Evolutionary conservation across 2,888 invertebrate genomes (phyloP), one percentile per base, ranked within the genome.

Genomic region (Pristionchus fissidentatus): DNA sequence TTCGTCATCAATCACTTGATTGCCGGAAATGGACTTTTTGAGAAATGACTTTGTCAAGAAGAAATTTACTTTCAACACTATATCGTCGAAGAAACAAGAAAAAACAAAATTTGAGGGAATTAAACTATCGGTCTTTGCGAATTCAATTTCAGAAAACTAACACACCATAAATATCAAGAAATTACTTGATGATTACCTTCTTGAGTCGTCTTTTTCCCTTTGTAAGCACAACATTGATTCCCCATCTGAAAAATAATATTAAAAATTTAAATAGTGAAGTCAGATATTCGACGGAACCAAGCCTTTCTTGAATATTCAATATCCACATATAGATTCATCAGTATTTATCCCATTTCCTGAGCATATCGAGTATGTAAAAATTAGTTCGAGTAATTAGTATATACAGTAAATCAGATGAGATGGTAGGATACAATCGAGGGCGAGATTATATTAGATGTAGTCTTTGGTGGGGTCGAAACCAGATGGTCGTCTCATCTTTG

Each of bases 391-490:
- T 77, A 19, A 49, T 49, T 49, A 41, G 75, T 77, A 77, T 77
- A 49, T 77, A 77, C 75, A 77, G 49, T 8, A 15, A 35, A 77
- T 77, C 32, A 77, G 49, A n/a, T n/a, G n/a, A n/a, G n/a, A 43
- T 43, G 70, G 41, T 70, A 70, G 41, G 43, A 43, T 43, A 60
- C 4, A 41, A 26, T 41, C 70, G 8, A 7, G 38, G n/a, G 43
- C 8, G 35, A 15, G 10, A 70, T n/a, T n/a, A 15, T 19, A 10
- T 70, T 70, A 70, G 13, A 83, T 41, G 38, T 35, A 70, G 52
- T 83, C 83, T 29, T 46, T 83, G 26, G 32, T 52, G 70, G 83
- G 73, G 41, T 83, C 83, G 55, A 83, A 83, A 43, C 52, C 32
- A 41, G 73, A 32, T 3, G 83, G 83, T 8, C 83, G 70, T 73